Percentiles rank a stretch among this genome's conserved stretches.
Evolutionary conservation across 2,113 vertebrate species (phyloP).

Genomic region (Ardeotis arabs): DNA sequence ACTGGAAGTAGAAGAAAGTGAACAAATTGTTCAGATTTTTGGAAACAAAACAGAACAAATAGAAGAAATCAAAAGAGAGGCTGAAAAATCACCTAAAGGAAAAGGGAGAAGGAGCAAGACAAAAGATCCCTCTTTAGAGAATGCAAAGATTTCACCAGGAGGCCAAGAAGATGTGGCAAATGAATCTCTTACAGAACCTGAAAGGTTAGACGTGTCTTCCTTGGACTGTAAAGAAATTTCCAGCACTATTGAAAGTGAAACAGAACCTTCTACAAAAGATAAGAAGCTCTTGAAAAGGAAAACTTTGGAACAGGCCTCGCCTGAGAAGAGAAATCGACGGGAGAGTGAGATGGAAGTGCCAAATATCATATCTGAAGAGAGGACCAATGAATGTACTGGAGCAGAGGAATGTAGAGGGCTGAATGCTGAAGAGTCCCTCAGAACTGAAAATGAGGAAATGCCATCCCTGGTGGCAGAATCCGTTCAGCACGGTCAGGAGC

Average conservation of each 20-base stretch:
- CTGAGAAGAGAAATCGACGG: slow-evolving; percentile 84
- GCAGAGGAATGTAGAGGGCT: slow-evolving; percentile 58
- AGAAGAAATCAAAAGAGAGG: slow-evolving; percentile 76
- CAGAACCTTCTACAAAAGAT: slow-evolving; percentile 81
- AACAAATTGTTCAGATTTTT: slow-evolving; percentile 75
- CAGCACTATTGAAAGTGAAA: slow-evolving; percentile 75
- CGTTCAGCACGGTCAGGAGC: slow-evolving; percentile 18
- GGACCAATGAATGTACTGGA: slow-evolving; percentile 67
- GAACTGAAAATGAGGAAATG: slow-evolving; percentile 76
- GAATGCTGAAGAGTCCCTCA: slow-evolving; percentile 66
- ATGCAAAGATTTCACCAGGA: slow-evolving; percentile 61
- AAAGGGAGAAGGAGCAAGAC: slow-evolving; percentile 84
- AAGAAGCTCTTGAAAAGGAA: slow-evolving; percentile 86
- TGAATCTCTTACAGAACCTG: slow-evolving; percentile 66
- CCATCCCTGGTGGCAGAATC: slow-evolving; percentile 78
- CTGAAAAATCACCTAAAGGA: slow-evolving; percentile 82
- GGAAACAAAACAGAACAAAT: slow-evolving; percentile 73
- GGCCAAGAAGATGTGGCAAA: slow-evolving; percentile 65
- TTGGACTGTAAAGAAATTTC: slow-evolving; percentile 71
- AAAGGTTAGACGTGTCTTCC: slow-evolving; percentile 66
- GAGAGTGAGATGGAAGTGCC: slow-evolving; percentile 81
- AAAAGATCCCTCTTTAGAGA: slow-evolving; percentile 80
- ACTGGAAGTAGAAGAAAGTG: slow-evolving; percentile 74
- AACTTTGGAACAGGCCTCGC: slow-evolving; percentile 77
- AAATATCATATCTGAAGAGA: slow-evolving; percentile 72